phyloP scores from a whole-genome alignment of 1,140 invertebrate species.

The Sycophaga agraensis region DNA sequence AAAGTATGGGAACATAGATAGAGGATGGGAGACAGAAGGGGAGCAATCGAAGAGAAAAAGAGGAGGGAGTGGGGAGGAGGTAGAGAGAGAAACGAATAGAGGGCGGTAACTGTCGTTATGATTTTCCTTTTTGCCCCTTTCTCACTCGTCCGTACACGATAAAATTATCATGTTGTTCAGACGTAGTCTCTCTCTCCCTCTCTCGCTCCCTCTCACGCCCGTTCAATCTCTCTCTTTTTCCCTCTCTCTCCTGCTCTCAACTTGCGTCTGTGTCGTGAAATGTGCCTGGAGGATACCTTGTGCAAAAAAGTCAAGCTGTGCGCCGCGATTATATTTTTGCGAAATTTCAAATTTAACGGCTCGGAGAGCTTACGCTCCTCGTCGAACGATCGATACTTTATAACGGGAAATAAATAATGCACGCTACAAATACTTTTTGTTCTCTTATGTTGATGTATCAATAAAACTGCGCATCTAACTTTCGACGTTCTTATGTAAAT shows the following conservation, averaged over 20 bases:
- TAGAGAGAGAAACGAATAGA: neutral
- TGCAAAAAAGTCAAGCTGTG: no score
- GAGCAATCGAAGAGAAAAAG: constrained; percentile 17
- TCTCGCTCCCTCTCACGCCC: no score
- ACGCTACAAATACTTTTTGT: no score
- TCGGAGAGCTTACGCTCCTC: neutral
- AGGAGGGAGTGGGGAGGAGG: no score
- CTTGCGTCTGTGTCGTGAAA: neutral
- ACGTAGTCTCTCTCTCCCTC: neutral
- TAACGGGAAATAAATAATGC: neutral
- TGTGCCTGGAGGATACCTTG: neutral
- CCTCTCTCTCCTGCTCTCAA: neutral
- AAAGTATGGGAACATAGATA: constrained; percentile 2
- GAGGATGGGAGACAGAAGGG: constrained; percentile 5
- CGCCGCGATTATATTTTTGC: no score
- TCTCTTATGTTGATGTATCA: no score
- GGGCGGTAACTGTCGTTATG: no score
- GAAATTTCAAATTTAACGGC: constrained; percentile 20
- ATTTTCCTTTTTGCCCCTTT: no score
- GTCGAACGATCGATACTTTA: neutral
- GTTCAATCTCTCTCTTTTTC: no score
- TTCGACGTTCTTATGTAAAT: no score
- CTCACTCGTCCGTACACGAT: constrained; percentile 13
- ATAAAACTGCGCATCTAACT: no score
- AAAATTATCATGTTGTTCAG: constrained; percentile 17